A percentile compares a stretch with the other conserved stretches of the same genome.
phyloP scores from a whole-genome alignment of 2,797 vertebrate genomes.

The Erpetoichthys calabaricus region DNA sequence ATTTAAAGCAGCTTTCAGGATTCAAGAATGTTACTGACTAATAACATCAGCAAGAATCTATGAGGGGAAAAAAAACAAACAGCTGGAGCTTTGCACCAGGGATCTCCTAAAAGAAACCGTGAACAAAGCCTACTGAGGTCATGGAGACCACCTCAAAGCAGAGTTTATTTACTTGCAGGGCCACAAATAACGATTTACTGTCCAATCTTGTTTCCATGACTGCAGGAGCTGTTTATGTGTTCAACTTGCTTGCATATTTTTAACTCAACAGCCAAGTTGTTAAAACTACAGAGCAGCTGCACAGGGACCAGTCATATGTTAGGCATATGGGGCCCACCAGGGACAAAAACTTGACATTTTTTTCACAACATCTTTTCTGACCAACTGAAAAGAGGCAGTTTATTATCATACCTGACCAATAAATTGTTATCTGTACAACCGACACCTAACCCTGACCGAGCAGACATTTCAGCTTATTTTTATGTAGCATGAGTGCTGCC shows the following conservation, averaged over 20 bases:
- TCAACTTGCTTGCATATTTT: conserved; percentile 36
- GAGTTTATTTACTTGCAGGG: conserved; percentile 37
- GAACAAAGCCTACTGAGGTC: conserved; percentile 30
- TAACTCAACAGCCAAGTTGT: conserved; percentile 40
- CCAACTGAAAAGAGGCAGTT: too few species aligned
- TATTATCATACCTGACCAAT: too few species aligned
- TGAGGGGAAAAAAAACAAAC: neutral
- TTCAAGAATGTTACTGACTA: too few species aligned
- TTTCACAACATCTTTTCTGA: too few species aligned
- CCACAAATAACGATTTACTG: conserved; percentile 42
- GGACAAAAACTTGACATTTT: conserved; percentile 28
- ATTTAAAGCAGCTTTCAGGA: too few species aligned
- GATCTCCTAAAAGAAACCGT: conserved; percentile 1
- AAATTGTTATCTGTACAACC: too few species aligned
- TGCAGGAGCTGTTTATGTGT: conserved; percentile 38
- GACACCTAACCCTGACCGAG: too few species aligned
- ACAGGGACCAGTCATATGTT: conserved; percentile 32
- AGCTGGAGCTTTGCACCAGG: neutral
- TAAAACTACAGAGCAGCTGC: conserved; percentile 53
- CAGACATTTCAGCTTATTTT: too few species aligned
- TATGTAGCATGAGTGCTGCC: too few species aligned
- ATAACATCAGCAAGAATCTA: too few species aligned
- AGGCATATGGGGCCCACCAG: conserved; percentile 39
- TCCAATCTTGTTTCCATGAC: conserved; percentile 41
- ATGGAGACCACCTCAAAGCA: conserved; percentile 34